Evolutionary conservation across 2,797 vertebrate species (phyloP), one percentile per base, ranked within the genome.

Genomic region (Oceanodroma leucorhoa): DNA sequence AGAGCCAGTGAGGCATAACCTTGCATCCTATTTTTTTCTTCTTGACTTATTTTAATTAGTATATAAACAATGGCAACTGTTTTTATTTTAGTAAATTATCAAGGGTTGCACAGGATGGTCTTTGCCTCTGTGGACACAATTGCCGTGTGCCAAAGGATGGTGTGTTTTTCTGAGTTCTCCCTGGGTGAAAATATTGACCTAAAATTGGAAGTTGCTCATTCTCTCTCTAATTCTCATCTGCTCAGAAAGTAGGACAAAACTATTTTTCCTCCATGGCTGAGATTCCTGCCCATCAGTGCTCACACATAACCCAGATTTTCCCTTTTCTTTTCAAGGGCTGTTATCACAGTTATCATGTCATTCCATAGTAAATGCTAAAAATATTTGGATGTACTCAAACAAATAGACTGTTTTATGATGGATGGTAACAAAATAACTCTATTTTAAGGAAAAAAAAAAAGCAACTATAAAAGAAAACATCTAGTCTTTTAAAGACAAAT

Each of bases 181-280:
- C 61, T 89, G 87, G 69, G 61, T 95, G 90, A 96, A 94, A 85
- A 94, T 95, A 96, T 76, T 94, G 92, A 87, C 95, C 95, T 95
- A 95, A 93, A 91, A 70, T 85, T 86, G 86, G 77, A 81, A 96
- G 50, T 72, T 86, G 80, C 65, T 91, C 40, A 75, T 79, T 95
- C 78, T 73, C 36, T 95, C 53, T 89, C 80, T 95, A 96, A 93
- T 94, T 91, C 46, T 86, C 87, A 90, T 87, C 93, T 94, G 70
- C 81, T 94, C 41, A 70, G 41, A 96, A 98, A 96, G 79, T 97
- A 97, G 97, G 93, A 75, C 91, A 96, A 94, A 96, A 96, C 79
- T 90, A 87, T 67, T 96, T 97, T 97, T 96, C 87, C 72, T 96
- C 61, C 86, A 80, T 95, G 90, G 61, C 93, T 94, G 86, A 96